A percentile compares a stretch with the other conserved stretches of the same genome.
phyloP scores from a whole-genome alignment of 2,797 vertebrate species.

The Setipinna tenuifilis region DNA sequence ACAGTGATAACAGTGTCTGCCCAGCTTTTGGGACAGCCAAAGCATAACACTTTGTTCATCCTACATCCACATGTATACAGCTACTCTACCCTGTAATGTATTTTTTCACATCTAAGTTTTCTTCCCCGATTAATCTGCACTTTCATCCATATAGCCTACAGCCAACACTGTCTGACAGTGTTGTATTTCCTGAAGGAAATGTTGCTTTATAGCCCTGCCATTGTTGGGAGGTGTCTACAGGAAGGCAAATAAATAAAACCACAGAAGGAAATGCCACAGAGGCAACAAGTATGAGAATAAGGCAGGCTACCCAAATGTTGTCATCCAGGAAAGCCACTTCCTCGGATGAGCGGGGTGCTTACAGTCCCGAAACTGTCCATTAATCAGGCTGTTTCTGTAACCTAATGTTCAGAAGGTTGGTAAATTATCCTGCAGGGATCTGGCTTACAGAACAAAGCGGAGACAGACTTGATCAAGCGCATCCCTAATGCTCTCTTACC shows the following conservation, averaged over 20 bases:
- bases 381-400: constrained; percentile 6
- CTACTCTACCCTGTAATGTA: background rate
- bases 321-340: background rate
- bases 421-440: constrained; percentile 2
- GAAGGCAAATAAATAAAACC: constrained; percentile 16
- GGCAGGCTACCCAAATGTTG: background rate
- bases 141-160: background rate
- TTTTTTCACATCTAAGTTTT: background rate
- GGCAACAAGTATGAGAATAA: background rate
- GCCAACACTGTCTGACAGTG: background rate
- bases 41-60: background rate
- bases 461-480: background rate
- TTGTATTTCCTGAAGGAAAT: constrained; percentile 9
- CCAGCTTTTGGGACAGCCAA: background rate
- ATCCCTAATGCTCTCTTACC: background rate
- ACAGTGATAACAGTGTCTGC: background rate
- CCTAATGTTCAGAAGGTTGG: background rate
- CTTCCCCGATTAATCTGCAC: background rate
- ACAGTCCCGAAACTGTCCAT: background rate
- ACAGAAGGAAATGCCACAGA: constrained; percentile 30
- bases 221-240: constrained; percentile 15
- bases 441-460: background rate
- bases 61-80: too few relatives aligned
- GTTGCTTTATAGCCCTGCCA: constrained; percentile 15
- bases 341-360: background rate